Conservation (phyloP, 64 coral and sea anemone genomes). For the Pocillopora verrucosa region DNA sequence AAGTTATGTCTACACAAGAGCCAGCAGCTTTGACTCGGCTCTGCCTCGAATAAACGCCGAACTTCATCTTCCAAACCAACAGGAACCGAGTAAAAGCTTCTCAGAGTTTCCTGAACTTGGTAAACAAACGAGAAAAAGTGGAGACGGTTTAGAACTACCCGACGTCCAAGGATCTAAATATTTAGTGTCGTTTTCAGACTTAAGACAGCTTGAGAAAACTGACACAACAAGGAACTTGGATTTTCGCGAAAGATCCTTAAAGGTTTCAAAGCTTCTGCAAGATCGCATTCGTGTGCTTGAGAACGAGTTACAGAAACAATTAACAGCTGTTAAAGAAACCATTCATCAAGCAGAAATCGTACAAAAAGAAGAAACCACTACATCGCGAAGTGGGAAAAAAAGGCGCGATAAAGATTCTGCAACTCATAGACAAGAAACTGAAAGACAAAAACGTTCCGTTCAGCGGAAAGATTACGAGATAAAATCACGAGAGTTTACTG, state of each 20-base stretch:
- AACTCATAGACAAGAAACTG: no score
- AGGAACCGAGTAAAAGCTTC: not conserved
- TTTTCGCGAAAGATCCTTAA: not conserved
- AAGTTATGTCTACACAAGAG: not conserved
- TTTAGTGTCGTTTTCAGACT: not conserved
- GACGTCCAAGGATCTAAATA: not conserved
- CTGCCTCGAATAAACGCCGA: not conserved
- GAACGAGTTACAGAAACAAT: not conserved
- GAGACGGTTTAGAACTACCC: not conserved
- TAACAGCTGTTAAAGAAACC: not conserved
- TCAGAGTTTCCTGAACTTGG: not conserved
- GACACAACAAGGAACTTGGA: not conserved
- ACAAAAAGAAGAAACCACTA: not conserved
- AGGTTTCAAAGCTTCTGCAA: constrained; percentile 2
- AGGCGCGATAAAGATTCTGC: not conserved
- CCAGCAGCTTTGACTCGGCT: not conserved
- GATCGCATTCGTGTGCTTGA: constrained; percentile 1
- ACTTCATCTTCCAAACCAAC: not conserved
- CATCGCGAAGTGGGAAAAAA: not conserved
- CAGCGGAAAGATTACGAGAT: no score
- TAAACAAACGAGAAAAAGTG: not conserved
- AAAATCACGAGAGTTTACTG: no score
- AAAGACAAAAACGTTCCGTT: no score
- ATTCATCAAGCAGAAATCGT: not conserved
- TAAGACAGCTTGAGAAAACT: not conserved